phyloP scores from a whole-genome alignment of 1,140 invertebrate genomes.

The Lamellibrachia luymesi region DNA sequence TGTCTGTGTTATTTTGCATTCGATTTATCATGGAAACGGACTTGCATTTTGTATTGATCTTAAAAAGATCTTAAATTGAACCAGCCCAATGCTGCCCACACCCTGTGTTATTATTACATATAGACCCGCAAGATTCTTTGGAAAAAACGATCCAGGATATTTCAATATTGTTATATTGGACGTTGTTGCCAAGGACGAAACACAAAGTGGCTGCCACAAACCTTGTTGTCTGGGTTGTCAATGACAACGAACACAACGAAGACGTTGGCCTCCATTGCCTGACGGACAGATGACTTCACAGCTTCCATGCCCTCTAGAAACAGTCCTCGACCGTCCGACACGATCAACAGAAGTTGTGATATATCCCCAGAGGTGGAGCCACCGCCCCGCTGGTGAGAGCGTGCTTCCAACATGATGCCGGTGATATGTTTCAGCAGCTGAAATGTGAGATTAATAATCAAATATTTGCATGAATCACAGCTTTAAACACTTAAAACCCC shows the following conservation, averaged over 20 bases:
- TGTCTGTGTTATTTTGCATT: no score
- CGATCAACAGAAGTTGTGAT: slow-evolving; percentile 81
- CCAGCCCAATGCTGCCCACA: no score
- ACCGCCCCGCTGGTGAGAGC: slow-evolving; percentile 34
- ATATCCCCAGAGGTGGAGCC: slow-evolving; percentile 39
- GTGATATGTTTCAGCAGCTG: slow-evolving; percentile 77
- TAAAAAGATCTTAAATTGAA: no score
- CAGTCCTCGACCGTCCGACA: slow-evolving; percentile 87
- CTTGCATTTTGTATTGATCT: no score
- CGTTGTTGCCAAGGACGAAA: neutral
- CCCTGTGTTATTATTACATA: no score
- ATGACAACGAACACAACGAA: slow-evolving; percentile 95
- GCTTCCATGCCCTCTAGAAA: slow-evolving; percentile 82
- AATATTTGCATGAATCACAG: neutral
- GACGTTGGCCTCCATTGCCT: slow-evolving; percentile 76
- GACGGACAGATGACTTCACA: slow-evolving; percentile 76
- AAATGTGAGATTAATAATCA: neutral
- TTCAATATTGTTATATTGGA: neutral
- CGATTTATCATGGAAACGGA: no score
- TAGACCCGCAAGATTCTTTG: neutral
- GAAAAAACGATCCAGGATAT: neutral
- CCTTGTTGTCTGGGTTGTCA: slow-evolving; percentile 88
- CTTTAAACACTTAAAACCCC: neutral
- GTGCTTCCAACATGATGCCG: slow-evolving; percentile 44
- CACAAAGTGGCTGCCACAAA: slow-evolving; percentile 51